Percentiles rank a stretch among this genome's conserved stretches.
Conservation (phyloP, 2,797 vertebrate genomes). For the Phyllotis vaccarum region DNA sequence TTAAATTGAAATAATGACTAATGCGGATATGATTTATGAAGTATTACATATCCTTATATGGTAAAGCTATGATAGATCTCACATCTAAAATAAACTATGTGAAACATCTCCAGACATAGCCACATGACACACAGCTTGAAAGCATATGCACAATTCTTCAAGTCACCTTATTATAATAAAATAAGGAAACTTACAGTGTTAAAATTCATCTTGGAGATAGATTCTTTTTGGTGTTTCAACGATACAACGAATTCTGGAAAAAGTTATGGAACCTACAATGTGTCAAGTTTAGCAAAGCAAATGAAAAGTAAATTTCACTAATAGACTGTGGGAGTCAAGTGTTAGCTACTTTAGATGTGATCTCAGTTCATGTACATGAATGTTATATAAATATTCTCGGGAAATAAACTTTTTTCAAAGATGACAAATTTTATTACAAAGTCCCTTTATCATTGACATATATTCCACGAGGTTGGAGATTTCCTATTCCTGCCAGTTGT, state of each 20-base stretch:
- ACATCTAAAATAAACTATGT: slow-evolving; percentile 61
- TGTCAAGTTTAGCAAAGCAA: slow-evolving; percentile 56
- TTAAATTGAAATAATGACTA: slow-evolving; percentile 38
- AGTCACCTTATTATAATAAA: slow-evolving; percentile 20
- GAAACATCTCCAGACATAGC: slow-evolving; percentile 49
- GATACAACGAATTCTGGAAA: slow-evolving; percentile 30
- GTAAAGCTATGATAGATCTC: slow-evolving; percentile 33
- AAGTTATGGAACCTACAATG: slow-evolving; percentile 39
- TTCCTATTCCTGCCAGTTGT: slow-evolving; percentile 53
- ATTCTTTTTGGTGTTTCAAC: slow-evolving; percentile 45
- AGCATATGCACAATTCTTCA: slow-evolving; percentile 10
- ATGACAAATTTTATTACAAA: slow-evolving; percentile 37
- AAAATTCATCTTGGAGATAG: slow-evolving; percentile 39
- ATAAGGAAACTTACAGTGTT: slow-evolving; percentile 3
- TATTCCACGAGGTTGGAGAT: not conserved
- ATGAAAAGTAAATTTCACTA: slow-evolving; percentile 62
- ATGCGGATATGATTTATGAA: not conserved
- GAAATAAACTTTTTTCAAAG: slow-evolving; percentile 30
- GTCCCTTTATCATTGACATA: not conserved
- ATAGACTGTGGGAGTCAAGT: slow-evolving; percentile 58
- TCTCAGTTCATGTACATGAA: slow-evolving; percentile 59
- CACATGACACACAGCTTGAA: not conserved
- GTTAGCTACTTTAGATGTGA: slow-evolving; percentile 67
- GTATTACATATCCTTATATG: slow-evolving; percentile 30
- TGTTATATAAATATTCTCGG: slow-evolving; percentile 12